These are phyloP conservation scores for Scaptomyza caliginosa DNA, from an alignment of 2,888 invertebrate genomes.

Conservation along the genomic window DNA sequence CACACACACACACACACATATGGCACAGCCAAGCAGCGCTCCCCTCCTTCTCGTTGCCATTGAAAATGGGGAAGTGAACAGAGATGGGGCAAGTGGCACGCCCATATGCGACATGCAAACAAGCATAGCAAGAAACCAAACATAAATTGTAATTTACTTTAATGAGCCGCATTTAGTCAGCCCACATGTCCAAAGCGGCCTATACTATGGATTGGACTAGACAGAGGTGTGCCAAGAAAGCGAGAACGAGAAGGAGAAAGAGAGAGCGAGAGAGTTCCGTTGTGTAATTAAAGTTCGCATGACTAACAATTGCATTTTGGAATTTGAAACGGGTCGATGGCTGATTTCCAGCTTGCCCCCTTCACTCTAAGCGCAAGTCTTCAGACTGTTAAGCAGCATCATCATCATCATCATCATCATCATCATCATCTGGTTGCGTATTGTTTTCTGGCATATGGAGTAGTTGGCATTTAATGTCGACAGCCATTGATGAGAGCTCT, in stretches of 20 bases:
- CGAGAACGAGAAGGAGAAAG: not conserved
- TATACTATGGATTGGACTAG: constrained; percentile 57
- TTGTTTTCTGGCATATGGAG: constrained; percentile 38
- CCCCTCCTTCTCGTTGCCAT: not conserved
- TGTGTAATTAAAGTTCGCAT: constrained; percentile 75
- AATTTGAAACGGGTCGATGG: constrained; percentile 66
- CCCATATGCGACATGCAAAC: constrained; percentile 74
- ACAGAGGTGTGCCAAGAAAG: constrained; percentile 9
- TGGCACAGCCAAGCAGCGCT: not conserved
- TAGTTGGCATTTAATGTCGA: constrained; percentile 49
- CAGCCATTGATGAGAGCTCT: constrained; percentile 50
- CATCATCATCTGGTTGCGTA: constrained; percentile 14
- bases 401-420: constrained; percentile 7
- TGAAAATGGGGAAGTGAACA: constrained; percentile 21
- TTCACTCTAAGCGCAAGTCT: constrained; percentile 15
- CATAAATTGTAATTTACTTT: constrained; percentile 77
- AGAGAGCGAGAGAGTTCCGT: constrained; percentile 34
- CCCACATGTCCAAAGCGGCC: constrained; percentile 47
- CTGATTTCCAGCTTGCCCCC: not conserved
- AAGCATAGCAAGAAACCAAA: constrained; percentile 33
- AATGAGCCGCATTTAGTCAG: constrained; percentile 74
- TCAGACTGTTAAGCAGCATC: constrained; percentile 11
- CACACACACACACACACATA: not conserved
- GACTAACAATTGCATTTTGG: constrained; percentile 66
- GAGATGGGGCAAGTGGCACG: constrained; percentile 47